Conservation (phyloP, 2,113 vertebrate genomes). For the Cyanoliseus patagonus region DNA sequence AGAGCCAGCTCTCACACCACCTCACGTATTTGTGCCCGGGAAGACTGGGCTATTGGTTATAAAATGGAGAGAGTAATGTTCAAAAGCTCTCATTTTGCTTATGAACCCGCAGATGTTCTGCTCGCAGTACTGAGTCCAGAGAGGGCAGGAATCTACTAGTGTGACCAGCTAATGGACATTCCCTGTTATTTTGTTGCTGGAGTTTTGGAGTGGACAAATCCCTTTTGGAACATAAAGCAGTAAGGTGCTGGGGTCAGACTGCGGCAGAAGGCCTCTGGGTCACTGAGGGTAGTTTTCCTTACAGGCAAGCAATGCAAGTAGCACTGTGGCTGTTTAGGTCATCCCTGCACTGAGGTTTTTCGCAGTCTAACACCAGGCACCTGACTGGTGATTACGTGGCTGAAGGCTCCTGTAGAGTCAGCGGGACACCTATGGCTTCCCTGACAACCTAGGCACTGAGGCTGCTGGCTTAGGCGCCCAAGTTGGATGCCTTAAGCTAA, state of each 20-base stretch:
- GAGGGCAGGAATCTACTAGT: not conserved
- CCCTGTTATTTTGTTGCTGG: not conserved
- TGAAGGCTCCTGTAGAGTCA: not conserved
- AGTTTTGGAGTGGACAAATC: not conserved
- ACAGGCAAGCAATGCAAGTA: rapidly evolving
- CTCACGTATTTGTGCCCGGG: not conserved
- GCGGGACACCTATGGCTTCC: not conserved
- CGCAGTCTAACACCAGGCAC: not conserved
- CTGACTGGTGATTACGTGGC: not conserved
- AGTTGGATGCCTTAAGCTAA: not conserved
- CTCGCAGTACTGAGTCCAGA: not conserved
- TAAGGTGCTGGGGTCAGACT: not conserved
- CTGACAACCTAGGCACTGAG: not conserved
- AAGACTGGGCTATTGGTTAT: not conserved
- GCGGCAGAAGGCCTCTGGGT: not conserved
- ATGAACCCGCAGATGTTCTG: not conserved
- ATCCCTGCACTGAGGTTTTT: not conserved
- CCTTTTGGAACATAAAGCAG: not conserved
- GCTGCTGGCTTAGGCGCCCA: not conserved
- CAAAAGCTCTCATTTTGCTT: not conserved
- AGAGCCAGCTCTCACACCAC: not conserved
- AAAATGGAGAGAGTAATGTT: not conserved
- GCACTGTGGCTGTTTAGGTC: not conserved
- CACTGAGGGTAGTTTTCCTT: not conserved
- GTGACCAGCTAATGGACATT: not conserved